phyloP scores from a whole-genome alignment of 2,888 invertebrate species.

The Pandemis corylana region DNA sequence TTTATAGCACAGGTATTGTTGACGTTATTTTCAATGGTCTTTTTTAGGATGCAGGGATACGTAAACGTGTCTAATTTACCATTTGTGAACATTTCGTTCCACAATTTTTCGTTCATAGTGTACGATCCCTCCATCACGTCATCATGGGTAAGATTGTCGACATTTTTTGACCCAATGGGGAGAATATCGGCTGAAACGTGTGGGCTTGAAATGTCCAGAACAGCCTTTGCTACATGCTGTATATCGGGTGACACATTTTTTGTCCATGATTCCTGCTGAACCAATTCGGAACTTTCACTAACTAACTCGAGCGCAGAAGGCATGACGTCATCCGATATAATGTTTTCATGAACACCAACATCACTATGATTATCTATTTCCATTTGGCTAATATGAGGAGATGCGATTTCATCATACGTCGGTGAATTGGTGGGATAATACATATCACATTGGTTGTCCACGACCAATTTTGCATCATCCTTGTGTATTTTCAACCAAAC shows the following conservation, averaged over 20 bases:
- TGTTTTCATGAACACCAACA: not conserved
- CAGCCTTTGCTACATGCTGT: constrained; percentile 1
- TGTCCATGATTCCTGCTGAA: not conserved
- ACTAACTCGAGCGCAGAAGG: not conserved
- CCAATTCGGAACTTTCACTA: not conserved
- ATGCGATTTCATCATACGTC: constrained; percentile 10
- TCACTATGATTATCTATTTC: not conserved
- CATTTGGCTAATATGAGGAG: constrained; percentile 3
- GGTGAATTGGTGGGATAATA: constrained; percentile 16
- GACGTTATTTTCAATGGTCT: constrained; percentile 10
- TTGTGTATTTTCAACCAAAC: constrained; percentile 12
- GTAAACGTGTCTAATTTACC: constrained; percentile 6
- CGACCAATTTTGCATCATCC: not conserved
- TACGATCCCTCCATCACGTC: constrained; percentile 17
- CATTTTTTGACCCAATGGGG: constrained; percentile 4
- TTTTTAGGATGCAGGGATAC: constrained; percentile 13
- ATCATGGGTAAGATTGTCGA: not conserved
- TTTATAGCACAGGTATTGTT: constrained; percentile 21
- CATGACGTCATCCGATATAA: not conserved
- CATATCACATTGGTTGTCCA: not conserved
- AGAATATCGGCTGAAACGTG: constrained; percentile 15
- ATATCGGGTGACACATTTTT: constrained; percentile 14
- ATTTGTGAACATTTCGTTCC: constrained; percentile 17
- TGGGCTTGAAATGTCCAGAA: constrained; percentile 21
- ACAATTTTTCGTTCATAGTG: constrained; percentile 6